These are phyloP conservation scores for Guaruba guarouba DNA, from an alignment of 2,113 vertebrate genomes.

Conservation along the genomic window DNA sequence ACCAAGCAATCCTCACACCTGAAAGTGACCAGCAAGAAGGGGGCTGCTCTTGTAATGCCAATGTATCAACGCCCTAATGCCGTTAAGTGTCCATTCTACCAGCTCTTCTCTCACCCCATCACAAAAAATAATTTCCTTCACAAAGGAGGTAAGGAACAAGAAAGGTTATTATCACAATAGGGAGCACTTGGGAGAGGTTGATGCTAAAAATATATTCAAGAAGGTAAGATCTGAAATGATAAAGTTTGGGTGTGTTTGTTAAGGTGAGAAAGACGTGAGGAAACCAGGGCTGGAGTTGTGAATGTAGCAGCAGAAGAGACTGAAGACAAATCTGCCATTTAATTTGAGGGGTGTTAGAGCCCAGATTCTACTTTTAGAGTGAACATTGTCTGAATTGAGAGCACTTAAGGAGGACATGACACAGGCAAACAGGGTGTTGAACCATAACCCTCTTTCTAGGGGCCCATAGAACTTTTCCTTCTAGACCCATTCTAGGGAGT, in stretches of 20 bases:
- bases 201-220: slow-evolving; percentile 15
- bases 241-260: background rate
- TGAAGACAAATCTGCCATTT: slow-evolving; percentile 50
- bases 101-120: background rate
- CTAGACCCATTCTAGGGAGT: background rate
- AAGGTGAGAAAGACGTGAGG: slow-evolving; percentile 23
- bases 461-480: background rate
- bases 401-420: slow-evolving; percentile 22
- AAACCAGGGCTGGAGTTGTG: slow-evolving; percentile 18
- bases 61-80: background rate
- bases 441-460: background rate
- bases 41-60: background rate
- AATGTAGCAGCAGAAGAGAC: slow-evolving; percentile 31
- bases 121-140: background rate
- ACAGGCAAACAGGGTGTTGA: background rate
- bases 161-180: background rate
- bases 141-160: background rate
- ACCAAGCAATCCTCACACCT: background rate
- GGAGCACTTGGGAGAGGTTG: background rate
- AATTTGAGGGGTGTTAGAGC: slow-evolving; percentile 10
- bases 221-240: background rate
- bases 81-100: background rate
- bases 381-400: slow-evolving; percentile 11
- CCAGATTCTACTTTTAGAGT: slow-evolving; percentile 32
- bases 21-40: background rate